Evolutionary conservation across 2,113 vertebrate genomes (phyloP).

Genomic region (Colaptes auratus): DNA sequence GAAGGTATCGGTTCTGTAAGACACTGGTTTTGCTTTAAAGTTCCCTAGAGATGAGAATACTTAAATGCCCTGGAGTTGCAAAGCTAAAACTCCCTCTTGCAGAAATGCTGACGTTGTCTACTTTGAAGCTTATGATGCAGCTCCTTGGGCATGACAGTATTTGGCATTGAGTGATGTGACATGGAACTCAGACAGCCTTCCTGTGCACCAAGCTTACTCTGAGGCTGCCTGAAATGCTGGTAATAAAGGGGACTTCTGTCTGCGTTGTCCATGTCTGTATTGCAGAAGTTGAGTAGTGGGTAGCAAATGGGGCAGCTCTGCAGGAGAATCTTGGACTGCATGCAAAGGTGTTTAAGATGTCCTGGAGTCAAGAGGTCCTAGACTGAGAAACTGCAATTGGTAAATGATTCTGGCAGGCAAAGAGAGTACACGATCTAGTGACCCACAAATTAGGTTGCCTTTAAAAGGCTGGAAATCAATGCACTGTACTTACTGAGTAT

Average conservation of each 20-base stretch:
- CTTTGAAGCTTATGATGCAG: neutral
- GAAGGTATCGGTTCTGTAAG: neutral
- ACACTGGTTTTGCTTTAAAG: neutral
- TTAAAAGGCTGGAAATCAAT: neutral
- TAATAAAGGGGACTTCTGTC: neutral
- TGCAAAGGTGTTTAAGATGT: neutral
- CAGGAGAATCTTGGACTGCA: neutral
- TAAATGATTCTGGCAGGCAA: neutral
- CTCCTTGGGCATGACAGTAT: neutral
- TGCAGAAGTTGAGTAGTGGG: neutral
- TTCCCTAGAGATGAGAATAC: neutral
- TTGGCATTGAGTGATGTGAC: neutral
- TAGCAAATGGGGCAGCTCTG: neutral
- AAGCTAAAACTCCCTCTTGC: neutral
- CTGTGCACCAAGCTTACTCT: neutral
- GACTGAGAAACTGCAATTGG: neutral
- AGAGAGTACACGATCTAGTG: neutral
- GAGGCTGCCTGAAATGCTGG: rapidly evolving
- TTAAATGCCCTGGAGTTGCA: neutral
- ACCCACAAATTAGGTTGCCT: neutral
- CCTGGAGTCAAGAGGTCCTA: neutral
- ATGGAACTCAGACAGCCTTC: neutral
- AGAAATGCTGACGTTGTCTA: neutral
- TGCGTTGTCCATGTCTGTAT: neutral
- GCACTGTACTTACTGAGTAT: neutral